phyloP scores from a whole-genome alignment of 2,113 vertebrate genomes.

The Aythya baeri region DNA sequence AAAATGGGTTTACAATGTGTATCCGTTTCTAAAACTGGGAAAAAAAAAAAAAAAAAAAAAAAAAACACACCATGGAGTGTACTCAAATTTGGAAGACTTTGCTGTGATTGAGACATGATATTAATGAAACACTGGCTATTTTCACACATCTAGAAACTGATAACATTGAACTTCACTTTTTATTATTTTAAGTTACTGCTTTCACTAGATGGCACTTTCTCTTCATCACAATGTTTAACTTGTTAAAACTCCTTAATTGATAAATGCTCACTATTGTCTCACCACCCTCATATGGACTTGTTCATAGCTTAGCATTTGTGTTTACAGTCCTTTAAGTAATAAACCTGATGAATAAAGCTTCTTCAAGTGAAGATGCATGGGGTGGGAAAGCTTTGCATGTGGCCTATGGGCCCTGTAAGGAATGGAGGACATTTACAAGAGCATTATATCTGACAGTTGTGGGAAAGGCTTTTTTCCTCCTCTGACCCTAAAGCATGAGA shows the following conservation, averaged over 20 bases:
- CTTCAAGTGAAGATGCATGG: background rate
- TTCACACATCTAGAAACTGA: background rate
- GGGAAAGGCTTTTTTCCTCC: background rate
- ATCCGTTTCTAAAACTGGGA: background rate
- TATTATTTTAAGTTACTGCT: background rate
- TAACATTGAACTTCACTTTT: background rate
- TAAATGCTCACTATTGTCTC: background rate
- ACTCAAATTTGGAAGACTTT: background rate
- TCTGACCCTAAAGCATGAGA: background rate
- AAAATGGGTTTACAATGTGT: background rate
- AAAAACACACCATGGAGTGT: background rate
- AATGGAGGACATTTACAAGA: background rate
- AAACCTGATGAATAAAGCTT: background rate
- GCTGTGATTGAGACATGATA: background rate
- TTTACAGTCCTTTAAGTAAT: background rate
- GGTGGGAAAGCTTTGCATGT: background rate
- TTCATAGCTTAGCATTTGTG: background rate
- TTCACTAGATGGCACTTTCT: slow-evolving; percentile 54
- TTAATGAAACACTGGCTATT: background rate
- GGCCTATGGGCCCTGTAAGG: background rate
- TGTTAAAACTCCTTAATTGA: background rate
- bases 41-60: background rate
- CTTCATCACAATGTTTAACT: background rate
- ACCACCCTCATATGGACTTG: background rate
- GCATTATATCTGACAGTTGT: background rate